Conservation (phyloP, 1,140 invertebrate genomes). For the Drosophila murphyi region DNA sequence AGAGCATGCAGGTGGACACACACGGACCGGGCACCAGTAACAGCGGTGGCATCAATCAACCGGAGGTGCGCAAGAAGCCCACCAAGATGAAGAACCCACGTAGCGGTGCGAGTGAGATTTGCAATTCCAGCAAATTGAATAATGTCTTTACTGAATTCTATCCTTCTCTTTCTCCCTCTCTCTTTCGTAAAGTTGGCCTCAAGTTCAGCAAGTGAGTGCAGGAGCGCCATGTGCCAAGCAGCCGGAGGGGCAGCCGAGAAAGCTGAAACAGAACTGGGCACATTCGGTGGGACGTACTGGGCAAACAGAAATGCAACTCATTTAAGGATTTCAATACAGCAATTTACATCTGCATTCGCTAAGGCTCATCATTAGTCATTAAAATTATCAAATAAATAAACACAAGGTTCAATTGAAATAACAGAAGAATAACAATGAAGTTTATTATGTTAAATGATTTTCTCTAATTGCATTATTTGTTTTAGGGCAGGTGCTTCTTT, state of each 20-base stretch:
- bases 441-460: slow-evolving; percentile 23
- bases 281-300: background rate
- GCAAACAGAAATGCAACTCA: slow-evolving; percentile 27
- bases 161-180: background rate
- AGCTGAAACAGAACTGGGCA: background rate
- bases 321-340: slow-evolving; percentile 30
- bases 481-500: slow-evolving; percentile 11
- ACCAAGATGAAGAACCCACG: slow-evolving; percentile 75
- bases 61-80: slow-evolving; percentile 77
- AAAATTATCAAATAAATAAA: slow-evolving; percentile 60
- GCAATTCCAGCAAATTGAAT: background rate
- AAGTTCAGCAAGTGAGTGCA: slow-evolving; percentile 74
- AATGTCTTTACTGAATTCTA: background rate
- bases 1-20: slow-evolving; percentile 87
- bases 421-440: slow-evolving; percentile 9
- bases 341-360: slow-evolving; percentile 19
- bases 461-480: slow-evolving; percentile 21
- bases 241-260: background rate
- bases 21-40: slow-evolving; percentile 77
- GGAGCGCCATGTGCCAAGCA: slow-evolving; percentile 40
- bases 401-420: slow-evolving; percentile 43
- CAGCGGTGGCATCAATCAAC: slow-evolving; percentile 50
- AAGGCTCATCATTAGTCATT: slow-evolving; percentile 58
- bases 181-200: slow-evolving; percentile 48
- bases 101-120: slow-evolving; percentile 63